Evolutionary conservation across 2,113 vertebrate species (phyloP).

Genomic region (Nerophis lumbriciformis): DNA sequence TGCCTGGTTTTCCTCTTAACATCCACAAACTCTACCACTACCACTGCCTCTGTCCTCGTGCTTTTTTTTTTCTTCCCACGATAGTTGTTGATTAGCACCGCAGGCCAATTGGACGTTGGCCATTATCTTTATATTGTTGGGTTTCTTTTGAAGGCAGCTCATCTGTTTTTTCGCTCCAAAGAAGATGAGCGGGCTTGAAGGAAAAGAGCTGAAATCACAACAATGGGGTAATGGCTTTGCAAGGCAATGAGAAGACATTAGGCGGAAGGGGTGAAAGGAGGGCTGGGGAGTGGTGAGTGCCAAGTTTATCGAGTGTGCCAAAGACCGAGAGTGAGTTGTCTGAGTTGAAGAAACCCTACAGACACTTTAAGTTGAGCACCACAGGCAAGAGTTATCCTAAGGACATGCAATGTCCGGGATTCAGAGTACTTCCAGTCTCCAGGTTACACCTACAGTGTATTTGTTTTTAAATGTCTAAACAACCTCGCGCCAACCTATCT

Average conservation of each 20-base stretch:
- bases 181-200: slow-evolving; percentile 28
- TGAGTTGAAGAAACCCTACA: slow-evolving; percentile 27
- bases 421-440: neutral
- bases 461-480: no score
- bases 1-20: slow-evolving; percentile 77
- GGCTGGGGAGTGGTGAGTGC: slow-evolving; percentile 51
- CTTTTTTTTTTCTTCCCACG: slow-evolving; percentile 95
- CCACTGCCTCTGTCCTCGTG: slow-evolving; percentile 71
- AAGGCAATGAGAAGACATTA: slow-evolving; percentile 44
- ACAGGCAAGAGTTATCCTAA: neutral
- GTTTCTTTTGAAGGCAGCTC: slow-evolving; percentile 64
- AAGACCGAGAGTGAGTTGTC: slow-evolving; percentile 54
- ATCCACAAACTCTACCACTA: slow-evolving; percentile 37
- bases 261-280: slow-evolving; percentile 40
- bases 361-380: neutral
- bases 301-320: slow-evolving; percentile 62
- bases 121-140: slow-evolving; percentile 80
- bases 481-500: no score
- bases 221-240: slow-evolving; percentile 44
- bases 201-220: slow-evolving; percentile 51
- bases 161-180: slow-evolving; percentile 72
- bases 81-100: slow-evolving; percentile 87
- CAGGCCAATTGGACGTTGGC: slow-evolving; percentile 79
- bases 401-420: neutral
- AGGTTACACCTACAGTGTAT: neutral